Evolutionary conservation across 2,888 invertebrate genomes (phyloP), one percentile per base, ranked within the genome.

Genomic region (Rhopalosiphum nymphaeae): DNA sequence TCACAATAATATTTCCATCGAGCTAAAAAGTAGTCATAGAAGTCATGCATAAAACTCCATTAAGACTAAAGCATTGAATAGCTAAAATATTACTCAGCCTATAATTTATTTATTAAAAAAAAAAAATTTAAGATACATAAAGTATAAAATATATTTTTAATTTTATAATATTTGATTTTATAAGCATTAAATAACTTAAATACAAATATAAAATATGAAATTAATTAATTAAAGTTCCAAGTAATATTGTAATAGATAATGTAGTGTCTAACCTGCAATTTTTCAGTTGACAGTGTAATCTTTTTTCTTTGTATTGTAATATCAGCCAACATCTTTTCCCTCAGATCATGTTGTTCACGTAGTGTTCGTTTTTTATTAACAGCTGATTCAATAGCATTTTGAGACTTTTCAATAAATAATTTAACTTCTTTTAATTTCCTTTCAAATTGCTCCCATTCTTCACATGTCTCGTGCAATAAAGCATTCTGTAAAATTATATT

Each of bases 391-490:
- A 98, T 96, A 91, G 97, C 96, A 95, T 97, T 97, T 95, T 97
- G 97, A 21, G 98, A 97, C 95, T 98, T 98, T 95, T 99, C 98
- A 95, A 99, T 97, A 98, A 99, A 99, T 95, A 97, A 97, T 95
- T 97, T 97, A 89, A 98, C 98, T 95, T 99, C 99, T 96, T 98
- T 98, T 96, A 99, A 97, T 96, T 99, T 99, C 96, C 97, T 98
- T 96, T 99, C 99, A 96, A 98, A 99, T 96, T 99, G 98, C 96
- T 99, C 98, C 98, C 99, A 99, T 96, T 99, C 99, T 96, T 99
- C 98, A 90, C 98, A 97, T 92, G 98, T 97, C 96, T 99, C 99
- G 97, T 98, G 98, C 94, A 99, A 96, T 95, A 98, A 96, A 89
- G 98, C 98, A 96, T 98, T 98, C 98, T 98, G 96, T 95, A 97